Evolutionary conservation across 1,140 invertebrate genomes (phyloP).

Genomic region (Yoshiicerus persimilis): DNA sequence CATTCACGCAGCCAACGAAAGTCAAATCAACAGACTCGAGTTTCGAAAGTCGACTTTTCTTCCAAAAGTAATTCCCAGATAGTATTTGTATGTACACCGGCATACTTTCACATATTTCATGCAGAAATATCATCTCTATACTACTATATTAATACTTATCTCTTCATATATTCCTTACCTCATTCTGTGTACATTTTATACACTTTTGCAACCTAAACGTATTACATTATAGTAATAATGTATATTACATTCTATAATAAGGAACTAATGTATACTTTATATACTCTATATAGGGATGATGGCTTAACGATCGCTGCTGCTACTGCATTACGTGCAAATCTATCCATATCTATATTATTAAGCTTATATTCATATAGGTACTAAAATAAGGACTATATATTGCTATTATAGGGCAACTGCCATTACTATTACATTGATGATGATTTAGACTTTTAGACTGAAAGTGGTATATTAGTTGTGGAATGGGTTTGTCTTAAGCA

Average conservation of each 20-base stretch:
- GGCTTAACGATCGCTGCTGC: neutral
- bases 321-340: neutral
- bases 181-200: no score
- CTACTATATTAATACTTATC: no score
- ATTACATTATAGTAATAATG: neutral
- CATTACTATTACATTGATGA: no score
- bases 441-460: no score
- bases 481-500: neutral
- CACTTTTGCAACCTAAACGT: no score
- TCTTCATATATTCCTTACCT: no score
- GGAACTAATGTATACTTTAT: neutral
- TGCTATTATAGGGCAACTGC: neutral
- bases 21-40: neutral
- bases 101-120: neutral
- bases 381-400: neutral
- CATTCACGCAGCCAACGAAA: neutral
- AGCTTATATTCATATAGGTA: no score
- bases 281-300: neutral
- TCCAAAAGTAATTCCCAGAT: neutral
- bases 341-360: no score
- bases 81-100: neutral
- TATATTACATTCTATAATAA: neutral
- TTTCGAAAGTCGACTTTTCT: neutral
- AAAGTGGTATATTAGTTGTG: neutral
- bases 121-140: neutral